Percentiles rank a stretch among this genome's conserved stretches.
Evolutionary conservation across 92 coral and sea anemone species (phyloP).

Genomic region (Umimayanthus chanpuru): DNA sequence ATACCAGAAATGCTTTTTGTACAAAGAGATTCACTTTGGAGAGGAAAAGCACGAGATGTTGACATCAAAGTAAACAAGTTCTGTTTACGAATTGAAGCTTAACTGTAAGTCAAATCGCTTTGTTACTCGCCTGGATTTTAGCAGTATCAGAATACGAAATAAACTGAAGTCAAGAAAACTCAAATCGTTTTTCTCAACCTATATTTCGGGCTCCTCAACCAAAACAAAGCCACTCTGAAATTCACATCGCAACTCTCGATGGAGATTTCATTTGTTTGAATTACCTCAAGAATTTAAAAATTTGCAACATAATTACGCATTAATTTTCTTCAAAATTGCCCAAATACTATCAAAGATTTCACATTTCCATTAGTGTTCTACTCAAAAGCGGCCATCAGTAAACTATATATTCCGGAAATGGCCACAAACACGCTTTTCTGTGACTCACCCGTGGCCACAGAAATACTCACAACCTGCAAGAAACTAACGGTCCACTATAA

Average conservation of each 20-base stretch:
- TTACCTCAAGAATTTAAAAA: neutral
- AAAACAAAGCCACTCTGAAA: neutral
- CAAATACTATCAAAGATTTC: neutral
- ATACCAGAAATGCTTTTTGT: neutral
- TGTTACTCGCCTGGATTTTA: conserved; percentile 12
- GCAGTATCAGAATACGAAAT: neutral
- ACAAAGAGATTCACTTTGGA: neutral
- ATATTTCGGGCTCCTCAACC: neutral
- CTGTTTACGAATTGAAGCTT: conserved; percentile 31
- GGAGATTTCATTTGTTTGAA: conserved; percentile 13
- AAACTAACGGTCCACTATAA: neutral
- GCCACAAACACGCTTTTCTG: conserved; percentile 25
- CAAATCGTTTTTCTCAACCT: neutral
- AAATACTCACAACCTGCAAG: neutral
- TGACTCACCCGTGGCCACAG: neutral
- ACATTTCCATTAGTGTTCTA: conserved; percentile 5
- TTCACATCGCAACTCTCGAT: neutral
- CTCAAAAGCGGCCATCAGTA: conserved; percentile 28
- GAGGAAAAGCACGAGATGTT: neutral
- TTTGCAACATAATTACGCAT: conserved; percentile 16
- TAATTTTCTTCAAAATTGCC: neutral
- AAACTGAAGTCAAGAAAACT: conserved; percentile 4
- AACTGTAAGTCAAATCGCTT: neutral
- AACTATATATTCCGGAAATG: conserved; percentile 39
- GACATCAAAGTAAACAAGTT: conserved; percentile 36